Percentiles rank a stretch among this genome's conserved stretches.
These are phyloP conservation scores for Halcyon leucocephala DNA, from an alignment of 2,797 vertebrate species.

Conservation along the genomic window DNA sequence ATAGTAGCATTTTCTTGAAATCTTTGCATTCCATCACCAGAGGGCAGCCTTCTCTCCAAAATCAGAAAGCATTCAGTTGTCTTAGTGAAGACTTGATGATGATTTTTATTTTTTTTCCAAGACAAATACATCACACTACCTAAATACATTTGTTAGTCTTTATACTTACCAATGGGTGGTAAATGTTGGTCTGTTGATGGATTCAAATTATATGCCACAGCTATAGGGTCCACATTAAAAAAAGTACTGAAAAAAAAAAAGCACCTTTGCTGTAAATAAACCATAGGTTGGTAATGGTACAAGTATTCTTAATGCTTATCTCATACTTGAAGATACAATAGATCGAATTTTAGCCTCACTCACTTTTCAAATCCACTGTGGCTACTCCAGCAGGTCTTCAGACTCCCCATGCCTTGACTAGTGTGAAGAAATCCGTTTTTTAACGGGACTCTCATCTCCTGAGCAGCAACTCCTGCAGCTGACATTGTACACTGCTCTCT, in stretches of 20 bases:
- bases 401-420: slow-evolving; percentile 86
- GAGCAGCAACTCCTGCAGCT: slow-evolving; percentile 91
- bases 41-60: not conserved
- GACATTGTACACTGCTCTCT: slow-evolving; percentile 87
- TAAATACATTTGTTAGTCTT: fast-evolving
- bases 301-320: not conserved
- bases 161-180: slow-evolving; percentile 68
- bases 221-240: slow-evolving; percentile 84
- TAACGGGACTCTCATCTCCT: slow-evolving; percentile 90
- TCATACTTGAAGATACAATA: not conserved
- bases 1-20: not conserved
- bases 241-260: slow-evolving; percentile 81
- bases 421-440: slow-evolving; percentile 88
- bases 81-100: not conserved
- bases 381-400: slow-evolving; percentile 87
- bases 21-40: not conserved
- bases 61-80: not conserved
- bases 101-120: not conserved
- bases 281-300: not conserved
- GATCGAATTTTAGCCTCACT: slow-evolving; percentile 63
- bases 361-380: slow-evolving; percentile 86
- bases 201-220: slow-evolving; percentile 82
- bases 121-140: not conserved
- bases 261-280: not conserved
- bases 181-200: slow-evolving; percentile 74